Conservation (phyloP, 2,113 vertebrate genomes). For the Calypte anna region DNA sequence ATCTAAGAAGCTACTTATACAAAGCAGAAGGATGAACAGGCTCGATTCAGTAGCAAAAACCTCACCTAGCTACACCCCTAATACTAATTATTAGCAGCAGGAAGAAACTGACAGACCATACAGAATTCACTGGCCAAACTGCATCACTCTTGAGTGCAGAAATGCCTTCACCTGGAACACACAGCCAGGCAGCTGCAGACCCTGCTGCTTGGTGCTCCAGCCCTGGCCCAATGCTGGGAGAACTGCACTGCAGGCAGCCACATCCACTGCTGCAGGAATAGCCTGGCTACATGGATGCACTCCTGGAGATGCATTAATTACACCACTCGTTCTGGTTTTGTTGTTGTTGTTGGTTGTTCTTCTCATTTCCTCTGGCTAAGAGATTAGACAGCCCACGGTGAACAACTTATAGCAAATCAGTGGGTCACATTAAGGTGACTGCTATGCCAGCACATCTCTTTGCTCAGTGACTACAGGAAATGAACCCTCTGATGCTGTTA, state of each 20-base stretch:
- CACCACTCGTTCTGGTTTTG: neutral
- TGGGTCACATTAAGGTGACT: neutral
- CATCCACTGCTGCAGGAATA: neutral
- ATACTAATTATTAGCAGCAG: neutral
- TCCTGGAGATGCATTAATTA: neutral
- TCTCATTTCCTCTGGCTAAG: conserved; percentile 5
- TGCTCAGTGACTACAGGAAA: conserved; percentile 1
- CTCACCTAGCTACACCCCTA: neutral
- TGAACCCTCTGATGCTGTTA: neutral
- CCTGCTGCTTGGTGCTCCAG: neutral
- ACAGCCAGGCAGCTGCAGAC: neutral
- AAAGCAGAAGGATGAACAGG: neutral
- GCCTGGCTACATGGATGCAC: neutral
- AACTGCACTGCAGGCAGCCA: neutral
- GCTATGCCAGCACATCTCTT: conserved; percentile 29
- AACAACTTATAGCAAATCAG: conserved; percentile 38
- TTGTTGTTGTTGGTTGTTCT: too few species aligned
- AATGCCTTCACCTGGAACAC: neutral
- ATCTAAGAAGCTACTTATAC: neutral
- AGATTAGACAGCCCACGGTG: conserved; percentile 6
- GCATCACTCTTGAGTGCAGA: rapidly evolving
- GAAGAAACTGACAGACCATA: rapidly evolving
- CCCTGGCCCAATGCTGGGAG: neutral
- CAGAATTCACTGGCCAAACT: neutral
- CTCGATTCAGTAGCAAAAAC: neutral